Evolutionary conservation across 2,113 vertebrate genomes (phyloP), one percentile per base, ranked within the genome.

Genomic region (Cochlearius cochlearius): DNA sequence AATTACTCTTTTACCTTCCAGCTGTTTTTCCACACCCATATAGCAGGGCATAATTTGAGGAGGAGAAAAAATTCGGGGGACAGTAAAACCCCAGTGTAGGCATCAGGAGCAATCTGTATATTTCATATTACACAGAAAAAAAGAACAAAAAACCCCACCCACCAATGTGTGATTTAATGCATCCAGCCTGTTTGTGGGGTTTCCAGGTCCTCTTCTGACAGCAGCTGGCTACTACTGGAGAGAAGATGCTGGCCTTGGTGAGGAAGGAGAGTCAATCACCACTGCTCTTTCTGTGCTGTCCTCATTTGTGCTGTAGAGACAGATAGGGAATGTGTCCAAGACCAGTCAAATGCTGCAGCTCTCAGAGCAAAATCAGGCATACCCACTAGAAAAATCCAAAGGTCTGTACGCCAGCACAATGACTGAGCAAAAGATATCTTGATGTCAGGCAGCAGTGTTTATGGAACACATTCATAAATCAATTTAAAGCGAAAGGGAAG

Each of bases 81-180:
- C 43, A 41, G 9, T 63, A 76, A 80, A 77, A 6, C 2, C 15
- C 12, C 5, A 26, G 4, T 38, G 8, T 4, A 30, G 3, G 11
- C 9, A n/a, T 27, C 38, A 59, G 22, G 5, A 59, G 3, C 6
- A 36, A 60, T 1, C 0, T 23, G 8, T 52, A 11, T n/a, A 22
- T 26, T 56, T 15, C 2, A 10, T 17, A 55, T 18, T 23, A 52
- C 3, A 15, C 2, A 32, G 45, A 41, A 78, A 55, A 79, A 69
- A 15, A 73, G 0, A 32, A 55, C 3, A 27, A 77, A 69, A 29
- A 16, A 0, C 0, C 1, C 29, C 43, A 21, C 11, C 3, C 36
- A 43, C 15, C 1, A 41, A 52, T 1, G 1, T 21, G 8, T 38
- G 7, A 15, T 56, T 25, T 64, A 50, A 36, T 60, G 26, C 13